Evolutionary conservation across 1,140 invertebrate genomes (phyloP), one percentile per base, ranked within the genome.

Genomic region (Aphelinus atriplicis): DNA sequence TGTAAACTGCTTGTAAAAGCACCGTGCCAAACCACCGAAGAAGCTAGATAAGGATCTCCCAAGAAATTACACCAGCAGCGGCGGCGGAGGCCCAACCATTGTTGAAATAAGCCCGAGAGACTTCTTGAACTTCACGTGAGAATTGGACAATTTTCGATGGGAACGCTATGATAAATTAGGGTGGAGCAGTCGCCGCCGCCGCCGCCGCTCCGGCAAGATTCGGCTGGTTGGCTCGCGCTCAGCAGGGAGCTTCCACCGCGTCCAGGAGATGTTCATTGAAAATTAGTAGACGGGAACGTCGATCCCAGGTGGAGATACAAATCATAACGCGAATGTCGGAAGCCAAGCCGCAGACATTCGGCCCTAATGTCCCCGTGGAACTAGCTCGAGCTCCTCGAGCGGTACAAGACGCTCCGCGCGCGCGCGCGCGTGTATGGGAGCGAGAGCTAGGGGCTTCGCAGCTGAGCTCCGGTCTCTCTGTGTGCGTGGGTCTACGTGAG

Each of bases 321-420:
- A 74, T 74, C 72, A 74, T 47, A 55, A 42, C 7, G 43, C 58
- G 26, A 26, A 26, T 53, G 58, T 53, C 60, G 55, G 46, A 50
- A 55, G 58, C 48, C n/a, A 1, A 43, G 26, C 55, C 55, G 60
- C 50, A 66, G 63, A 60, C 71, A 73, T 55, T 73, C 62, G 51
- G 47, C 53, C 60, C 55, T 45, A 55, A 67, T 74, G 72, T 74
- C 46, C 64, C 50, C 43, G 64, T 3, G 58, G 57, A 67, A 60
- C 71, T 47, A 58, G 62, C 26, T 26, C 26, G 47, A 64, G 58
- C 42, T 50, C 62, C 46, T 45, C 42, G 7, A 53, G 42, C 58
- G 7, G 62, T 66, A 77, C 80, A 82, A 78, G 79, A 78, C 79
- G 70, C 70, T 6, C 61, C 73, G 71, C 62, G 73, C 78, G 78